These are phyloP conservation scores for Antedon mediterranea DNA, from an alignment of 53 echinoderm and acorn worm species.

Conservation along the genomic window DNA sequence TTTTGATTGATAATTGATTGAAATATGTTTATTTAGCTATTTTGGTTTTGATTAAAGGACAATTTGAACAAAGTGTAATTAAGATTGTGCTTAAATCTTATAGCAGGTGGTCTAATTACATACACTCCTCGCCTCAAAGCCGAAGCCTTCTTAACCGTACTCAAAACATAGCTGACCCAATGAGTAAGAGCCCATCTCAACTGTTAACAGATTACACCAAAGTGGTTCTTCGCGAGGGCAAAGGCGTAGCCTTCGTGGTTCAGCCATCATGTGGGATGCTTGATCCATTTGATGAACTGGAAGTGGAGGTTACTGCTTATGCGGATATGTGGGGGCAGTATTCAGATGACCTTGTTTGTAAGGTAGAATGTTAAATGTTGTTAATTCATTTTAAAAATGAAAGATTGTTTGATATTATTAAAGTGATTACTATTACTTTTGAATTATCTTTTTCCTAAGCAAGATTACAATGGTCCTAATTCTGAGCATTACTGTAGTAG, in stretches of 20 bases:
- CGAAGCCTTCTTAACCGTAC: conserved; percentile 62
- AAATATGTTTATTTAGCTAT: too few species aligned
- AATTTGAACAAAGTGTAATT: too few species aligned
- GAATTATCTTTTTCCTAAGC: too few species aligned
- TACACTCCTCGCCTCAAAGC: conserved; percentile 1
- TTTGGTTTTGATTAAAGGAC: too few species aligned
- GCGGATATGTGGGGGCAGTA: conserved; percentile 97
- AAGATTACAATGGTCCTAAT: too few species aligned
- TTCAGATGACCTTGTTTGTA: conserved; percentile 57
- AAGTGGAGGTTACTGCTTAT: conserved; percentile 52
- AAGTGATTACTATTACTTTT: too few species aligned
- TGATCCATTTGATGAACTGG: conserved; percentile 54
- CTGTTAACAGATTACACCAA: conserved; percentile 59
- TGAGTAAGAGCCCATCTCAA: conserved; percentile 62
- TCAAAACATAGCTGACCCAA: conserved; percentile 82
- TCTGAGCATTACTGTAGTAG: too few species aligned
- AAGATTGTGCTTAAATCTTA: too few species aligned
- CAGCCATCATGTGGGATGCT: conserved; percentile 60
- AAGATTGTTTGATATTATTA: too few species aligned
- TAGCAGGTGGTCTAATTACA: too few species aligned
- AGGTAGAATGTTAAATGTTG: conserved; percentile 22
- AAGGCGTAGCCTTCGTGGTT: conserved; percentile 72
- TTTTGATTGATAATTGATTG: too few species aligned
- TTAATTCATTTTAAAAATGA: too few species aligned
- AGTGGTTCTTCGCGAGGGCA: conserved; percentile 62